Base-by-base conservation (phyloP, 2,797 vertebrate genomes). In the Sebastes oblongus region DNA sequence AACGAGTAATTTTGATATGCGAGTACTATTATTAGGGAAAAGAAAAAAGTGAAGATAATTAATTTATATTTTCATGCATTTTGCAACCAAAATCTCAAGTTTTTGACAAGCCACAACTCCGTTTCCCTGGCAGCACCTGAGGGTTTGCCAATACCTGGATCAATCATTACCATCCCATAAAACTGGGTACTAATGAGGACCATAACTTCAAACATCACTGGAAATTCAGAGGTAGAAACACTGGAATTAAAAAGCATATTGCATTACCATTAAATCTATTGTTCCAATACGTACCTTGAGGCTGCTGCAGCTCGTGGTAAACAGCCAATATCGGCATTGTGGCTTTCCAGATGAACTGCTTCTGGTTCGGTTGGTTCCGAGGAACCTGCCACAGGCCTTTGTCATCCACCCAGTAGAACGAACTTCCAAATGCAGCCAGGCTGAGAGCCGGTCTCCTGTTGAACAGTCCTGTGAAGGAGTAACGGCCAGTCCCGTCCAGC, bases 371-470 rank as follows among this genome's bases (percentile, higher is more conserved):
- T 10, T 87, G 89, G 4, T 73, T 88, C 86, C 79, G 92, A 3
- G 94, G 83, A 29, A 92, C 89, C 1, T 84, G 92, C 92, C 95
- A 94, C 58, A 98, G 83, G 22, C 94, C 94, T 11, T 79, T 87
- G 73, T 93, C 89, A 29, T 97, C 97, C 0, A 92, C 86, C 96
- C 96, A 97, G 89, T 96, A 97, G 91, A 98, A 97, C 2, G 65
- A 92, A 56, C 92, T 92, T 84, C 94, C 97, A 65, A 98, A 98
- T 6, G 96, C 94, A 0, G 95, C 94, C 20, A 98, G 90, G 42
- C 94, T 88, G 0, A 91, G 87, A 32, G 92, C 88, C 0, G 76
- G 81, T 27, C 89, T 89, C 85, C 90, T 93, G 69, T 88, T 88
- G 80, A 97, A 94, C 55, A 96, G 50, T 16, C 94, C 88, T 0